Percentiles rank a stretch among this genome's conserved stretches.
Evolutionary conservation across 2,888 invertebrate species (phyloP).

Genomic region (Troides helena): DNA sequence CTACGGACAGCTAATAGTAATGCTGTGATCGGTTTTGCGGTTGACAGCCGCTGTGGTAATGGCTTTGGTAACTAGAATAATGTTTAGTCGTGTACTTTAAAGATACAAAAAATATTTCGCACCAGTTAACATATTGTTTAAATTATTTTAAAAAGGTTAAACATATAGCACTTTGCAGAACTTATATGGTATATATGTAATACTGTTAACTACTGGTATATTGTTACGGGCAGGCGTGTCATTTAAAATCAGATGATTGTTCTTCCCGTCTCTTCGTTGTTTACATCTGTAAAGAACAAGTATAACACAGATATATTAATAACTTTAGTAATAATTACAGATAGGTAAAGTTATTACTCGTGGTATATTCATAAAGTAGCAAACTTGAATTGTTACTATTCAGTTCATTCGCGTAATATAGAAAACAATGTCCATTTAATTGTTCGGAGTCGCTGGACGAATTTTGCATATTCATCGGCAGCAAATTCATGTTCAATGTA

Average conservation of each 20-base stretch:
- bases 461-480: slow-evolving; percentile 70
- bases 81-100: background rate
- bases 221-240: too few species aligned
- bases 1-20: background rate
- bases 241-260: too few species aligned
- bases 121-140: too few species aligned
- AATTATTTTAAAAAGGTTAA: too few species aligned
- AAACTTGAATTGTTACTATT: background rate
- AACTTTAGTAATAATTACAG: too few species aligned
- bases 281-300: too few species aligned
- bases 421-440: slow-evolving; percentile 12
- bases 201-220: too few species aligned
- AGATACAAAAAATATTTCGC: too few species aligned
- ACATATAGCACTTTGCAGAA: too few species aligned
- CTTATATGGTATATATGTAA: too few species aligned
- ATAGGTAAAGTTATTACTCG: background rate
- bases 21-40: background rate
- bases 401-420: background rate
- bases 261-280: too few species aligned
- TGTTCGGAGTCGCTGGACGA: slow-evolving; percentile 1
- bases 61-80: background rate
- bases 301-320: too few species aligned
- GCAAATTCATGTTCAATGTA: slow-evolving; percentile 70
- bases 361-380: background rate
- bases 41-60: background rate